These are phyloP conservation scores for Embiotoca jacksoni DNA, from an alignment of 2,113 vertebrate genomes.

Conservation along the genomic window DNA sequence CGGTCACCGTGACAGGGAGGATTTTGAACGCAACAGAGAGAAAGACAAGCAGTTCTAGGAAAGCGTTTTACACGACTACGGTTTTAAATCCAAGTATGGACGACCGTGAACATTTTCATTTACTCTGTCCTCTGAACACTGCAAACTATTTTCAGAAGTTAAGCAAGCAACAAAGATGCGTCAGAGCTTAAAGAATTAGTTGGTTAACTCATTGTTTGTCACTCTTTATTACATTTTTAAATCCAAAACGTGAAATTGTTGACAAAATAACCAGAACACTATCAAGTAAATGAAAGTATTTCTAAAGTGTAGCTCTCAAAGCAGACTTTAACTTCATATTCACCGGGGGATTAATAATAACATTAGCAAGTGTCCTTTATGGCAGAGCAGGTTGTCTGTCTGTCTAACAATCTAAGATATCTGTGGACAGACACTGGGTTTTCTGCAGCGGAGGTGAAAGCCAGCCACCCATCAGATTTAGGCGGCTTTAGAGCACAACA, in stretches of 20 bases:
- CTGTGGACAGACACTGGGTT: constrained; percentile 17
- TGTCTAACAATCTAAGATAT: neutral
- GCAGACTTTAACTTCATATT: too few relatives aligned
- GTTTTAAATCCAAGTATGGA: neutral
- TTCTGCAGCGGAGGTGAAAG: constrained; percentile 66
- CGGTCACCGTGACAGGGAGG: constrained; percentile 59
- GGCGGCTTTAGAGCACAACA: constrained; percentile 75
- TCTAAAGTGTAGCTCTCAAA: neutral
- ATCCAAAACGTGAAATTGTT: too few relatives aligned
- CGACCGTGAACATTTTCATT: too few relatives aligned
- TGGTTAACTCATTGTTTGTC: neutral
- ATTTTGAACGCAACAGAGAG: constrained; percentile 63
- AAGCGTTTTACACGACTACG: constrained; percentile 22
- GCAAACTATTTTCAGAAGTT: too few relatives aligned
- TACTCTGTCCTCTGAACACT: neutral
- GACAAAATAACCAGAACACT: neutral
- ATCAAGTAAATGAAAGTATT: neutral
- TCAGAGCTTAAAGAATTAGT: neutral
- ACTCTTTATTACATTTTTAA: too few relatives aligned
- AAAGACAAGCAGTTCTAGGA: constrained; percentile 28
- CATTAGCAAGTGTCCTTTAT: neutral
- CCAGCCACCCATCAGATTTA: constrained; percentile 69
- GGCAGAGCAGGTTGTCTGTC: neutral
- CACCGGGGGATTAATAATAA: neutral
- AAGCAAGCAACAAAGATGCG: too few relatives aligned